phyloP scores from a whole-genome alignment of 2,888 invertebrate species.

The Nematopogon swammerdamellus region DNA sequence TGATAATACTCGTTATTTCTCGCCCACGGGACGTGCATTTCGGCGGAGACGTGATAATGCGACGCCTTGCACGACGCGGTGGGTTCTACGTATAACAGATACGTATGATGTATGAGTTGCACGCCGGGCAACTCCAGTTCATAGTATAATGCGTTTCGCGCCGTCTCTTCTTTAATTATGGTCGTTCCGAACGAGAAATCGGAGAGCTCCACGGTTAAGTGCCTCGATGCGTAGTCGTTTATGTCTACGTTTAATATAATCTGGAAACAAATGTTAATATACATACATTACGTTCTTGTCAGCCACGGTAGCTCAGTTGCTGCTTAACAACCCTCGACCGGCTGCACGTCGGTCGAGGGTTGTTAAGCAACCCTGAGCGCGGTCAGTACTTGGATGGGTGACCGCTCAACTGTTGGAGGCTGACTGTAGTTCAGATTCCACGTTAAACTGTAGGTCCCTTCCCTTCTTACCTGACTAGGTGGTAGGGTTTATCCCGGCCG shows the following conservation, averaged over 20 bases:
- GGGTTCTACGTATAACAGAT: slow-evolving; percentile 58
- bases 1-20: slow-evolving; percentile 57
- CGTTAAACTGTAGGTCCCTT: too few species aligned
- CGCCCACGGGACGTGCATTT: slow-evolving; percentile 65
- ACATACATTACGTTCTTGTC: too few species aligned
- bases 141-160: slow-evolving; percentile 56
- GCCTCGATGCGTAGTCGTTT: slow-evolving; percentile 44
- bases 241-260: slow-evolving; percentile 63
- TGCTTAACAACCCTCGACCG: too few species aligned
- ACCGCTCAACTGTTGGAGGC: too few species aligned
- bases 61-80: slow-evolving; percentile 30
- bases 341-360: too few species aligned
- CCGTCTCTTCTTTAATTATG: slow-evolving; percentile 49
- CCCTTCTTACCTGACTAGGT: too few species aligned
- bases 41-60: slow-evolving; percentile 57
- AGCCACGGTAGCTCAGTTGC: too few species aligned
- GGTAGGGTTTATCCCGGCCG: too few species aligned
- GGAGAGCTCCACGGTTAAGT: slow-evolving; percentile 29
- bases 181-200: slow-evolving; percentile 24
- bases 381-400: too few species aligned
- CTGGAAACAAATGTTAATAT: too few species aligned
- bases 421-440: too few species aligned
- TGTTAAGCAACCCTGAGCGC: too few species aligned
- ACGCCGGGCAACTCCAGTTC: slow-evolving; percentile 58
- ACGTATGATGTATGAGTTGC: slow-evolving; percentile 57